Percentiles rank a stretch among this genome's conserved stretches.
Conservation (phyloP, 2,113 vertebrate species). For the Bos taurus region ARS-UCD2.0 NC_037332.1:93559501-93560000, state of each 20-base stretch:
- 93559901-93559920: neutral
- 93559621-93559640: neutral
- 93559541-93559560: neutral
- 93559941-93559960: neutral
- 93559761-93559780: neutral
- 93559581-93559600: neutral
- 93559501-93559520: neutral
- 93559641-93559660: neutral
- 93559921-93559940: neutral
- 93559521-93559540: neutral
- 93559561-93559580: neutral
- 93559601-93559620: neutral
- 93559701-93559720: neutral
- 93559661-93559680: neutral
- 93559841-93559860: neutral
- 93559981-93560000: neutral
- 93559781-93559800: neutral
- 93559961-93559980: neutral
- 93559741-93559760: neutral
- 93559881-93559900: neutral
- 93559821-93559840: neutral
- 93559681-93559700: neutral
- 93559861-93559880: neutral
- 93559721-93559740: neutral
- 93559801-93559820: neutral